Conservation (phyloP, 1,140 invertebrate genomes). For the Macrobrachium rosenbergii region DNA sequence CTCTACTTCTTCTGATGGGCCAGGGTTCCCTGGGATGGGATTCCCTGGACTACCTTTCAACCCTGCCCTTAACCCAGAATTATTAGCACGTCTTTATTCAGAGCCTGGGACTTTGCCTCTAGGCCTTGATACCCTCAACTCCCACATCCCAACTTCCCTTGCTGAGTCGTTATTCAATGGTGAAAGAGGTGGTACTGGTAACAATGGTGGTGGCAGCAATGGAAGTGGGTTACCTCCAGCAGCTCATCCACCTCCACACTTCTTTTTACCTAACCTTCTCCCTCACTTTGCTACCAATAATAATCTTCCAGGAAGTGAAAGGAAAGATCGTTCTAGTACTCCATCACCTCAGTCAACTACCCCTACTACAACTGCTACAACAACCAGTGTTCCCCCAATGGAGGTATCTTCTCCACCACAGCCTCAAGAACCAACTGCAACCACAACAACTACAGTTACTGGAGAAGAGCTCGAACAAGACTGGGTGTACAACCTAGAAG, state of each 20-base stretch:
- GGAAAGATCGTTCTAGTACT: constrained; percentile 61
- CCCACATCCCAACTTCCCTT: constrained; percentile 68
- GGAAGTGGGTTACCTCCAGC: constrained; percentile 45
- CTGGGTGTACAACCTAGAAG: constrained; percentile 66
- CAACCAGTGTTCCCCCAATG: constrained; percentile 68
- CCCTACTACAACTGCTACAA: constrained; percentile 68
- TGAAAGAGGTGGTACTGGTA: constrained; percentile 28
- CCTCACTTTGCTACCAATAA: constrained; percentile 64
- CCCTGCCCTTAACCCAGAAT: constrained; percentile 79
- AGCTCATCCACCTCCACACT: constrained; percentile 70
- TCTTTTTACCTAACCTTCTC: constrained; percentile 65
- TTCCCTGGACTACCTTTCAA: constrained; percentile 72
- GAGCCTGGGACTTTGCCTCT: constrained; percentile 76
- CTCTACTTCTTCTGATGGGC: constrained; percentile 76
- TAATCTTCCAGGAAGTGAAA: constrained; percentile 55
- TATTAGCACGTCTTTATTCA: constrained; percentile 85
- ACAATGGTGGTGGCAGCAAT: constrained; percentile 14
- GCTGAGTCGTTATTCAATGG: constrained; percentile 66
- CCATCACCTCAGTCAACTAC: constrained; percentile 67
- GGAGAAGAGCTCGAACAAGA: constrained; percentile 31
- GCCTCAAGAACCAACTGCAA: constrained; percentile 64
- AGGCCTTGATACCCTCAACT: constrained; percentile 74
- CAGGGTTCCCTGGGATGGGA: constrained; percentile 57
- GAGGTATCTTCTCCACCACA: constrained; percentile 70
- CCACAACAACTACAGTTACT: constrained; percentile 29